These are phyloP conservation scores for Sminthopsis crassicaudata DNA, from an alignment of 2,113 vertebrate genomes.

Conservation along the genomic window DNA sequence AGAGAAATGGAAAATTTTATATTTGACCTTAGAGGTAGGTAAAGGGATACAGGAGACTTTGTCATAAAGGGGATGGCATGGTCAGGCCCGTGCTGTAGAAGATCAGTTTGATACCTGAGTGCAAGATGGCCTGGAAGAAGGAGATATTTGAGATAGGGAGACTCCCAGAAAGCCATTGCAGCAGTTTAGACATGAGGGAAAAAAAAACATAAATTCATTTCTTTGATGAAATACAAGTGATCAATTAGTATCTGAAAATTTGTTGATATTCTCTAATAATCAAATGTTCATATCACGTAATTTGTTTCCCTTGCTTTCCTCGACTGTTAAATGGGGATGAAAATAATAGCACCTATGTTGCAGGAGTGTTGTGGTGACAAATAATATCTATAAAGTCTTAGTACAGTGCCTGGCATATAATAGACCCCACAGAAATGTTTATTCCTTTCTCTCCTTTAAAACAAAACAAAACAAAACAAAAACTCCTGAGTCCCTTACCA, in stretches of 20 bases:
- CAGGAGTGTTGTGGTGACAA: neutral
- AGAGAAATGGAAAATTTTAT: neutral
- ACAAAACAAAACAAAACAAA: neutral
- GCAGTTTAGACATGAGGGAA: too few species aligned
- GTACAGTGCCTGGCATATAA: neutral
- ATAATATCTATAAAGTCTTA: neutral
- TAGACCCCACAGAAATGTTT: neutral
- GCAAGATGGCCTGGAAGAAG: neutral
- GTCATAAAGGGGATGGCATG: neutral
- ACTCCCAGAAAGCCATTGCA: too few species aligned
- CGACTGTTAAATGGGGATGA: neutral
- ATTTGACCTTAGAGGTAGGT: neutral
- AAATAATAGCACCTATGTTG: neutral
- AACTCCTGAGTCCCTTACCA: neutral
- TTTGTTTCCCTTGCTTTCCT: neutral
- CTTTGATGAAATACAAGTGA: neutral
- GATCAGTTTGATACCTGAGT: neutral
- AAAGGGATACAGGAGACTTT: neutral
- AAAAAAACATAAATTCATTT: too few species aligned
- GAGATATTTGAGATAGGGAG: too few species aligned
- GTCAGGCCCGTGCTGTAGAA: neutral
- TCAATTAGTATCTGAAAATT: neutral
- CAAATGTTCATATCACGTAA: neutral
- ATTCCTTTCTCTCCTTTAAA: neutral
- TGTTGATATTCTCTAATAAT: neutral